A percentile compares a stretch with the other conserved stretches of the same genome.
Conservation (phyloP, 2,113 vertebrate species). For the Romanogobio albipinnatus region DNA sequence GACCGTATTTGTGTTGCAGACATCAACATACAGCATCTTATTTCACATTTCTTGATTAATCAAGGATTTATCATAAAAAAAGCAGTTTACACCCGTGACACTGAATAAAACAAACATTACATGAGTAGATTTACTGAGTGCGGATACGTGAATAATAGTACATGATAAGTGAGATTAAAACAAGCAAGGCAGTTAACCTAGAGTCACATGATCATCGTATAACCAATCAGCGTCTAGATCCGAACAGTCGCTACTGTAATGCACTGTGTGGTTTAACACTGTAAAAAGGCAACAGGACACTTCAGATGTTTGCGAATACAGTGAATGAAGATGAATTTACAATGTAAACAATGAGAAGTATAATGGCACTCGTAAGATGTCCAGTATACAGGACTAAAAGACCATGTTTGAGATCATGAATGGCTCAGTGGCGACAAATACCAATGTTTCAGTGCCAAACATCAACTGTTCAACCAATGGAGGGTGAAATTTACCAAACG, state of each 20-base stretch:
- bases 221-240: constrained; percentile 14
- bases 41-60: constrained; percentile 66
- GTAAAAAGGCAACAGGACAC: constrained; percentile 21
- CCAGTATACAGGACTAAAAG: constrained; percentile 4
- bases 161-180: constrained; percentile 41
- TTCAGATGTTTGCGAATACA: neutral
- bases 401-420: neutral
- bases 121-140: constrained; percentile 64
- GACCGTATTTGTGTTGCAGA: constrained; percentile 54
- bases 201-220: constrained; percentile 26
- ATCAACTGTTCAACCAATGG: neutral
- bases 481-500: neutral
- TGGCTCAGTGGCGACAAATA: constrained; percentile 7
- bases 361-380: constrained; percentile 21
- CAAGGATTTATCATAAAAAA: constrained; percentile 63
- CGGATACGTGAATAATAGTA: constrained; percentile 42
- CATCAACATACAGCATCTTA: constrained; percentile 57
- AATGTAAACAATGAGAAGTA: constrained; percentile 22
- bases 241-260: constrained; percentile 34
- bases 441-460: neutral
- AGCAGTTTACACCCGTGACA: constrained; percentile 64
- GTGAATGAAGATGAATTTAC: neutral
- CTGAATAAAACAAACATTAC: constrained; percentile 52
- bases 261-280: constrained; percentile 34
- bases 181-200: constrained; percentile 47